Evolutionary conservation across 2,113 vertebrate genomes (phyloP).

Genomic region (Irena cyanogastra): DNA sequence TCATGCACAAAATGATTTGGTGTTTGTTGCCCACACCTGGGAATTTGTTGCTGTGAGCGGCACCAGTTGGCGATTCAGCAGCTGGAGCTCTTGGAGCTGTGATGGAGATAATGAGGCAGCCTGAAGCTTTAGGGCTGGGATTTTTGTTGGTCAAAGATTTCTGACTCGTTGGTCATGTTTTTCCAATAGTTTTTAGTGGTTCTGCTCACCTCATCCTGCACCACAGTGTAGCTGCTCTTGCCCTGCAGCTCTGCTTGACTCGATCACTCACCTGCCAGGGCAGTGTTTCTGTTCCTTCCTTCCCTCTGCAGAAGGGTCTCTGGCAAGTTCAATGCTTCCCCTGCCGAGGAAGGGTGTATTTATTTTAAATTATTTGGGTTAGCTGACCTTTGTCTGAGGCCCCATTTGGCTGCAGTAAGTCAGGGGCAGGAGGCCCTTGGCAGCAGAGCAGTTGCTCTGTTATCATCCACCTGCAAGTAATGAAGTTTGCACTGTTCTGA

Average conservation of each 20-base stretch:
- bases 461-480: neutral
- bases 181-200: neutral
- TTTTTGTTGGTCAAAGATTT: neutral
- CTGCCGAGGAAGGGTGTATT: neutral
- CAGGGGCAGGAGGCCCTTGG: neutral
- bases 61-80: neutral
- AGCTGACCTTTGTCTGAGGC: neutral
- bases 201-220: neutral
- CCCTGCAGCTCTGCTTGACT: neutral
- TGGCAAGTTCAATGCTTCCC: neutral
- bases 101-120: neutral
- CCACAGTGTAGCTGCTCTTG: neutral
- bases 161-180: accelerated
- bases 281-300: neutral
- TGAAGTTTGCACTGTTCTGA: neutral
- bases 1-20: neutral
- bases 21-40: neutral
- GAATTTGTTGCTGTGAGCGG: neutral
- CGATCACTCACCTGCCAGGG: accelerated
- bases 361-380: neutral
- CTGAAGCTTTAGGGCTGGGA: neutral
- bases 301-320: neutral
- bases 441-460: neutral
- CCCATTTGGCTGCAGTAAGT: neutral
- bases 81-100: neutral